Conservation (phyloP, 2,797 vertebrate genomes). For the Chrosomus eos region DNA sequence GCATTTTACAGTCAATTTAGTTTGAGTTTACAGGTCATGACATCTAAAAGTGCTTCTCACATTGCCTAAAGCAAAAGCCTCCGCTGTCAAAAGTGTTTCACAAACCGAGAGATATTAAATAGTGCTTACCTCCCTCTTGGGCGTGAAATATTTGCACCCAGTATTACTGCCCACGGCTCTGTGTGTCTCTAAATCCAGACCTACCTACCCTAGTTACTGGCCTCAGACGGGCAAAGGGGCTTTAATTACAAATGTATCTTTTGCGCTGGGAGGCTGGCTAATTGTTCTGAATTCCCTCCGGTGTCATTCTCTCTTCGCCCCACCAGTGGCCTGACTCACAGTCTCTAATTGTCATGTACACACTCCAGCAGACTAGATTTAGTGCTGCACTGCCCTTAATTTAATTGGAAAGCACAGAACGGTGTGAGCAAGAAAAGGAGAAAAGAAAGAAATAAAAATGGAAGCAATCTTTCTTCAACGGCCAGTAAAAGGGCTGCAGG, state of each 20-base stretch:
- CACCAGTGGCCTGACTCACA: slow-evolving; percentile 42
- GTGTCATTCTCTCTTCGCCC: slow-evolving; percentile 40
- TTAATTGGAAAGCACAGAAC: slow-evolving; percentile 63
- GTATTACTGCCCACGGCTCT: slow-evolving; percentile 7
- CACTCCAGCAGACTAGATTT: slow-evolving; percentile 58
- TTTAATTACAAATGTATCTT: slow-evolving; percentile 55
- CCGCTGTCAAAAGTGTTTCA: slow-evolving; percentile 5
- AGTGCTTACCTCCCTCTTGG: slow-evolving; percentile 25
- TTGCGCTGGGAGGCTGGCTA: slow-evolving; percentile 41
- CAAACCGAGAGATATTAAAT: slow-evolving; percentile 16
- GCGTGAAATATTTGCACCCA: slow-evolving; percentile 20
- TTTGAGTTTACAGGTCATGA: slow-evolving; percentile 14
- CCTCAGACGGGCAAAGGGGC: slow-evolving; percentile 20
- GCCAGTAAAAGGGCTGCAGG: slow-evolving; percentile 57
- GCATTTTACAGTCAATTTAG: background rate
- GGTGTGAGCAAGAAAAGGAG: slow-evolving; percentile 39
- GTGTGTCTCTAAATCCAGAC: slow-evolving; percentile 19
- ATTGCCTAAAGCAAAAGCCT: slow-evolving; percentile 9
- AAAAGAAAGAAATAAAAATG: slow-evolving; percentile 56
- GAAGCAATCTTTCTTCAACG: slow-evolving; percentile 62
- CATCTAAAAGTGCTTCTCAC: background rate
- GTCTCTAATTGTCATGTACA: slow-evolving; percentile 66
- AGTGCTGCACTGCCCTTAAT: slow-evolving; percentile 62
- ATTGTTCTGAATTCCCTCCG: slow-evolving; percentile 52
- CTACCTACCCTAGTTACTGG: slow-evolving; percentile 28